A percentile compares a stretch with the other conserved stretches of the same genome.
Evolutionary conservation across 2,888 invertebrate genomes (phyloP).

Genomic region (Pilophorus perplexus): DNA sequence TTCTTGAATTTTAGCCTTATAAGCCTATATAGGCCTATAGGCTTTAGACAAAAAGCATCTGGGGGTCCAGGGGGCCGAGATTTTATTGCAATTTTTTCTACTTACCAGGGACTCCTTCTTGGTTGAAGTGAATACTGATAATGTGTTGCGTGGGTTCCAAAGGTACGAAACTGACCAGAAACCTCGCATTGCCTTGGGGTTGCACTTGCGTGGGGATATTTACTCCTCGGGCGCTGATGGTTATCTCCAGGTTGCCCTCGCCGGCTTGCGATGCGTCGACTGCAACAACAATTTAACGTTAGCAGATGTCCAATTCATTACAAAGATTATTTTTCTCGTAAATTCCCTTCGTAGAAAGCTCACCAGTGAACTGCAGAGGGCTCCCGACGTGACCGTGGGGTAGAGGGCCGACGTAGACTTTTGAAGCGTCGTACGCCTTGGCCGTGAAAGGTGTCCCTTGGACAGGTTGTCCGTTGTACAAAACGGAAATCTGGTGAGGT

Average conservation of each 20-base stretch:
- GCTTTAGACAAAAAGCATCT: too few species aligned
- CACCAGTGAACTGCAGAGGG: constrained; percentile 82
- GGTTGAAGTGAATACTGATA: constrained; percentile 96
- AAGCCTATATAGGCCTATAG: too few species aligned
- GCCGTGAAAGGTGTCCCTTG: constrained; percentile 86
- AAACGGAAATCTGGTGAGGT: constrained; percentile 84
- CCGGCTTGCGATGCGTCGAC: constrained; percentile 96
- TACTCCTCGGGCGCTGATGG: constrained; percentile 87
- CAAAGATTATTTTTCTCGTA: background rate
- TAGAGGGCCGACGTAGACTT: constrained; percentile 76
- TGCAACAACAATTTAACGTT: constrained; percentile 49
- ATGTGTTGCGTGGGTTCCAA: constrained; percentile 91
- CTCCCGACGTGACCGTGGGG: constrained; percentile 82
- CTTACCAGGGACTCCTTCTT: constrained; percentile 63
- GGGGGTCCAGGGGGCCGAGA: too few species aligned
- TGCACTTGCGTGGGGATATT: constrained; percentile 95
- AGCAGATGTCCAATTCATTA: too few species aligned
- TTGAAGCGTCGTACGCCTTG: constrained; percentile 89
- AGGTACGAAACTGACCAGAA: constrained; percentile 95
- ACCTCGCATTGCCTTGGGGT: constrained; percentile 84
- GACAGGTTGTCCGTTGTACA: constrained; percentile 85
- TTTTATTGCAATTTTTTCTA: background rate
- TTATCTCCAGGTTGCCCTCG: constrained; percentile 95
- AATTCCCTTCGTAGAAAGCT: too few species aligned
- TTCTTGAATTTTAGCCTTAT: too few species aligned